Percentiles rank a stretch among this genome's conserved stretches.
Conservation (phyloP, 2,888 invertebrate species). For the Pyrrhosoma nymphula region DNA sequence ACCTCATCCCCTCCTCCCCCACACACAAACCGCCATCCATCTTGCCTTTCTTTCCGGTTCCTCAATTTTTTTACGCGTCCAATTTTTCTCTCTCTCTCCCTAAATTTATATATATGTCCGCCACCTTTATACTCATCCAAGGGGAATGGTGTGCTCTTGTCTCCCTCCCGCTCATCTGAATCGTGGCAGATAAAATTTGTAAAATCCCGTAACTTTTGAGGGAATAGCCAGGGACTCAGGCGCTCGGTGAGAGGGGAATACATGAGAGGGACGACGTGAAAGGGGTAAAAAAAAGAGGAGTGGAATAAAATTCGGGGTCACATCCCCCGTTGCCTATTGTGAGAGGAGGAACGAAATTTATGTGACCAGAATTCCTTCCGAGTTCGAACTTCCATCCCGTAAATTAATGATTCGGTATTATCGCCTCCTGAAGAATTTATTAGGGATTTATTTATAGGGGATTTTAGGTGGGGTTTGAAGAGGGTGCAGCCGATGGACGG, state of each 20-base stretch:
- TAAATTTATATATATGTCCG: neutral
- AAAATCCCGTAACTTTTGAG: constrained; percentile 46
- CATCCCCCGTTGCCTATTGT: constrained; percentile 21
- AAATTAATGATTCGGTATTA: constrained; percentile 48
- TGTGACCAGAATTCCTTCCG: constrained; percentile 34
- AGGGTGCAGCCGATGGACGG: neutral
- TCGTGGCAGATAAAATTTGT: constrained; percentile 43
- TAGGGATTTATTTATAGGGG: too few species aligned
- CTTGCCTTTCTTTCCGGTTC: neutral
- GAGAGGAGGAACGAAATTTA: neutral
- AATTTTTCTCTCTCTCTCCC: too few species aligned
- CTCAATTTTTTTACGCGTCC: neutral
- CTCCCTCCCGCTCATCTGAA: neutral
- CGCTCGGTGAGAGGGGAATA: neutral
- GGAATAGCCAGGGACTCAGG: neutral
- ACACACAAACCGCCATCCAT: neutral
- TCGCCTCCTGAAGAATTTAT: constrained; percentile 23
- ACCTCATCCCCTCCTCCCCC: too few species aligned
- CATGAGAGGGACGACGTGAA: neutral
- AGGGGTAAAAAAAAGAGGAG: neutral
- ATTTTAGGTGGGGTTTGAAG: neutral
- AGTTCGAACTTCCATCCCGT: constrained; percentile 36
- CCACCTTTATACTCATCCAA: neutral
- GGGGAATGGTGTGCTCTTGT: neutral
- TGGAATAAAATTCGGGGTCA: neutral